Base-by-base conservation (phyloP, 2,888 invertebrate species). In the Gerris lacustris region DNA sequence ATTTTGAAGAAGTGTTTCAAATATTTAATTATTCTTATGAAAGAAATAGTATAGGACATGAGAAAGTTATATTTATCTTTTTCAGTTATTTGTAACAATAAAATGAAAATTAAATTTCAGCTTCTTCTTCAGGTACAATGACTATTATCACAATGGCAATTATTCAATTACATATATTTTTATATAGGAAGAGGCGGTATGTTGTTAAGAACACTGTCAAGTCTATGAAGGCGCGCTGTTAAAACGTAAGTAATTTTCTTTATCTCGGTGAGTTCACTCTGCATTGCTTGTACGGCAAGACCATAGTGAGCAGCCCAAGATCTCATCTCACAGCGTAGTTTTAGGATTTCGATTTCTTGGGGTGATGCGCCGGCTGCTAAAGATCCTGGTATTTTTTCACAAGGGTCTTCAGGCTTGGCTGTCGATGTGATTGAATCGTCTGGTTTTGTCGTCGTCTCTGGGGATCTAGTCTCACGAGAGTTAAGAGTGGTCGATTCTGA, bases 361-460 rank as follows among this genome's bases (percentile, higher is more conserved):
- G 17, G 9, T n/a, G 64, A 5, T 18, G 18, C 31, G 18, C 17
- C 64, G 9, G 64, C 18, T 18, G 64, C 18, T 64, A 31, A 31
- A 9, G 64, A 9, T 18, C 64, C 17, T n/a, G 64, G 64, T 9
- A 18, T 18, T 9, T 64, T 18, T n/a, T 17, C 18, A 64, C 18
- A 64, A 64, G 64, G 64, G 5, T 64, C 64, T n/a, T 64, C 64
- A 62, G 62, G 62, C 62, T 62, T 62, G 62, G 11, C 62, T 62
- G 11, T n/a, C 11, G 62, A n/a, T 31, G 9, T 64, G 11, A 55
- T 55, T 9, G 55, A 55, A 11, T 55, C 55, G 15, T 9, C 9
- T 11, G 55, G 55, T 55, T 55, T 55, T 55, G 55, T 55, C 15
- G 55, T 55, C 11, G 55, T 11, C 15, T 55, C 55, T 11, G 55